Base-by-base conservation (phyloP, 2,113 vertebrate species). In the Indicator maculatus region DNA sequence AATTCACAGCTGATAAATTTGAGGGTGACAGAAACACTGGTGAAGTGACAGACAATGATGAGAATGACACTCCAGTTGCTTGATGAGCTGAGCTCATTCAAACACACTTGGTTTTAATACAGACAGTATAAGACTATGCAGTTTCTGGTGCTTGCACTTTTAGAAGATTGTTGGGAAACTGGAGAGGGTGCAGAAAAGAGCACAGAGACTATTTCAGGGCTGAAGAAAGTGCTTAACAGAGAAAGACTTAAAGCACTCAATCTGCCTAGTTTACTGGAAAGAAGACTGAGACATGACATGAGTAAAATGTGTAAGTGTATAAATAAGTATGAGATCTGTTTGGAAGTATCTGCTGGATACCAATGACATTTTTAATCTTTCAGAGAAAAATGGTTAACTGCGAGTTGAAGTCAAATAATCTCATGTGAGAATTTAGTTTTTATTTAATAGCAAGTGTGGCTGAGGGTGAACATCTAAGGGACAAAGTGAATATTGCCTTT, bases 1-100 rank as follows among this genome's bases (percentile, higher is more conserved):
- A 95, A 96, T 94, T 90, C 94, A 82, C 82, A 94, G 91, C 95
- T 96, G 96, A 96, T 88, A 81, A 84, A 91, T 95, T 65, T 76
- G 63, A 91, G 69, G 90, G 73, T 72, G 91, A 94, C 88, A 82
- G 73, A 86, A 95, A 79, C 79, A 86, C 14, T 50, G 80, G 76
- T 90, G 83, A 91, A 95, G 88, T 88, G 95, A 93, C 83, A 94
- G 94, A 93, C 86, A 95, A 86, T 12, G 16, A 93, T 67, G 79
- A 86, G 91, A 88, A 88, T 75, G 93, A 80, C 76, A 87, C 89
- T 86, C 80, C 44, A 66, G 73, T 91, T 78, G 69, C 69, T 65
- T 93, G 93, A 94, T 86, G 92, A 97, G 83, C 85, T 78, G 88
- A 95, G 93, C 88, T 65, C 88, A 95, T 95, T 95, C 93, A 96